Evolutionary conservation across 1,140 invertebrate genomes (phyloP).

Genomic region (Pogonomyrmex californicus): DNA sequence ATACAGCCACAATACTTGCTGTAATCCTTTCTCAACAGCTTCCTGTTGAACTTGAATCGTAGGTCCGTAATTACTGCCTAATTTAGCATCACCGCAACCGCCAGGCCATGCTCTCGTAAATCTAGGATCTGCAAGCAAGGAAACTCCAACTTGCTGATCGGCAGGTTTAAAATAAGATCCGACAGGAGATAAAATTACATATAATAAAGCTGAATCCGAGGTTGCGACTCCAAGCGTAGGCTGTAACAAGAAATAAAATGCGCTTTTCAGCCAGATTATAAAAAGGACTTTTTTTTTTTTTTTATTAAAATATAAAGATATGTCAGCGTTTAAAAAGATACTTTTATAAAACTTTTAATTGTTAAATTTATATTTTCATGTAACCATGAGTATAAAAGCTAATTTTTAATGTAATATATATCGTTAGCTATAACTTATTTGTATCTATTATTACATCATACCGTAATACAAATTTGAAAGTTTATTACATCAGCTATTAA

Average conservation of each 20-base stretch:
- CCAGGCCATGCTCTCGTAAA: conserved; percentile 98
- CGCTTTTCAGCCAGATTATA: background rate
- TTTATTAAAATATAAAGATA: background rate
- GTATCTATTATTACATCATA: background rate
- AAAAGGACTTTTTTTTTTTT: background rate
- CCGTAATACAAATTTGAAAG: background rate
- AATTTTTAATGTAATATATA: conserved; percentile 9
- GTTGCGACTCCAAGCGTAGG: conserved; percentile 96
- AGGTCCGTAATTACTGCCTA: conserved; percentile 97
- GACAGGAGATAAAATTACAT: conserved; percentile 96
- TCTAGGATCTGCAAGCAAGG: conserved; percentile 93
- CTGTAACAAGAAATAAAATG: conserved; percentile 86
- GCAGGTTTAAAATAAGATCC: conserved; percentile 95
- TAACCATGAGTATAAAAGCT: background rate
- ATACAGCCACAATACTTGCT: conserved; percentile 99
- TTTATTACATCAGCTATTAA: conserved; percentile 17
- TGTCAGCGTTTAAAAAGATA: background rate
- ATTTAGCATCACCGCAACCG: conserved; percentile 97
- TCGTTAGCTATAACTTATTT: background rate
- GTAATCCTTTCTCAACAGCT: conserved; percentile 93
- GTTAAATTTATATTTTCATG: background rate
- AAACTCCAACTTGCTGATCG: conserved; percentile 85
- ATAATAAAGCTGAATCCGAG: conserved; percentile 95
- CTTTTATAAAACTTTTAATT: background rate
- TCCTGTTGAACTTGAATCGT: conserved; percentile 94